phyloP scores from a whole-genome alignment of 2,797 vertebrate species.

The Ambastaia sidthimunki region DNA sequence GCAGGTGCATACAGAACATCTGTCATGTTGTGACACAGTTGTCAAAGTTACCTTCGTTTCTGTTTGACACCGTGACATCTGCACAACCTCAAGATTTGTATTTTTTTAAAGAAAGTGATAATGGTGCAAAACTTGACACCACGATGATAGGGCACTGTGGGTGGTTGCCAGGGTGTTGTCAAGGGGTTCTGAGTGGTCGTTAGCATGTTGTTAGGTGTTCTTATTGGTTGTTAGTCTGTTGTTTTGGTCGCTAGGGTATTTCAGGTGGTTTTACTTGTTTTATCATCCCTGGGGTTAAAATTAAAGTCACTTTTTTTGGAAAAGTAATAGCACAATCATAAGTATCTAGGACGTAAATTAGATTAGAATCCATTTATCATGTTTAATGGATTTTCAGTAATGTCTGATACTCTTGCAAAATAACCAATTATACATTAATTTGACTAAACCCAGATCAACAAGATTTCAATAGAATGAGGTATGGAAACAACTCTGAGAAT shows the following conservation, averaged over 20 bases:
- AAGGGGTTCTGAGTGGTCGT: background rate
- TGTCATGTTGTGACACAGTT: background rate
- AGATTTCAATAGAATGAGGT: too few species aligned
- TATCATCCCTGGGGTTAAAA: too few species aligned
- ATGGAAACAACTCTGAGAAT: too few species aligned
- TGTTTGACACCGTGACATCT: conserved; percentile 6
- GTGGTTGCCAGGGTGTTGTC: background rate
- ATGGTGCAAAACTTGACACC: conserved; percentile 4
- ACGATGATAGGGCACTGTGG: background rate
- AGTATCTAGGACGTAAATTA: too few species aligned
- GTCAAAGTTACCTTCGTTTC: conserved; percentile 2
- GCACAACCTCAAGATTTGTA: background rate
- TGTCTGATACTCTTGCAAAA: too few species aligned
- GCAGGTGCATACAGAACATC: background rate
- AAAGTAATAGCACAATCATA: background rate
- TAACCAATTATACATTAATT: too few species aligned
- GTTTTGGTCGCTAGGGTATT: background rate
- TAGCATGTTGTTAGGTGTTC: background rate
- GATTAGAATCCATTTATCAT: too few species aligned
- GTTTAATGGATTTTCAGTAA: too few species aligned
- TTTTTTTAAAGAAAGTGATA: background rate
- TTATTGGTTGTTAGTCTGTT: background rate
- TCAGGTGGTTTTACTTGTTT: background rate
- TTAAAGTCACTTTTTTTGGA: too few species aligned
- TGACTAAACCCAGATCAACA: too few species aligned